Base-by-base conservation (phyloP, 2,113 vertebrate species). In the Pluvianellus socialis region DNA sequence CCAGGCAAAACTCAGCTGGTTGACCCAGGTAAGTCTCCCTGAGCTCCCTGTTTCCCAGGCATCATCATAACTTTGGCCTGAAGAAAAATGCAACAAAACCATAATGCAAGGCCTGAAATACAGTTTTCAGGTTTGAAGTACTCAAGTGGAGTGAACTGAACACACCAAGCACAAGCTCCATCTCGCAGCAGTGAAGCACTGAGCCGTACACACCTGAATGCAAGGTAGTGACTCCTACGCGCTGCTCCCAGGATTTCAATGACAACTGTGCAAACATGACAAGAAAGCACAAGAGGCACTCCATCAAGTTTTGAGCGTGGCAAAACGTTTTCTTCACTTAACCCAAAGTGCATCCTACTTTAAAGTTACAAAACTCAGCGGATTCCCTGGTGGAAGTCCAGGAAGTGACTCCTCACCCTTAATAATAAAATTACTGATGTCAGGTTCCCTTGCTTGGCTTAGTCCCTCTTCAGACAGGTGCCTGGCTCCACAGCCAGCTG, bases 311-410 rank as follows among this genome's bases (percentile, higher is more conserved):
- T 4, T 33, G 58, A 82, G 47, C 9, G 15, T 4, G 18, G 50
- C 23, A 38, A 77, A 95, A 86, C 16, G 63, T 71, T 90, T 68
- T 79, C 45, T 47, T 94, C 79, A 66, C 86, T 67, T 76, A 87
- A 91, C 49, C 47, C 66, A 42, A 86, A 75, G 61, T 50, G 71
- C 66, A 94, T 50, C 44, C 88, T 79, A 14, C 72, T 77, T 86
- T 13, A 88, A 76, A 92, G 40, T 9, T 85, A 79, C 4, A 11
- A 67, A 86, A 73, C 30, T 70, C 58, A 13, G 50, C 84, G 75
- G 26, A n/a, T 93, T 95, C 96, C 65, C 76, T 49, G 35, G 56
- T 91, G 28, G 23, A 81, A 79, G 68, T 15, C 49, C 74, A 84
- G 93, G 92, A 94, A 62, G 35, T 17, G 23, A 76, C 85, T 90